Percentiles rank a stretch among this genome's conserved stretches.
These are phyloP conservation scores for Rhodophaea formosa DNA, from an alignment of 2,888 invertebrate species.

Conservation along the genomic window DNA sequence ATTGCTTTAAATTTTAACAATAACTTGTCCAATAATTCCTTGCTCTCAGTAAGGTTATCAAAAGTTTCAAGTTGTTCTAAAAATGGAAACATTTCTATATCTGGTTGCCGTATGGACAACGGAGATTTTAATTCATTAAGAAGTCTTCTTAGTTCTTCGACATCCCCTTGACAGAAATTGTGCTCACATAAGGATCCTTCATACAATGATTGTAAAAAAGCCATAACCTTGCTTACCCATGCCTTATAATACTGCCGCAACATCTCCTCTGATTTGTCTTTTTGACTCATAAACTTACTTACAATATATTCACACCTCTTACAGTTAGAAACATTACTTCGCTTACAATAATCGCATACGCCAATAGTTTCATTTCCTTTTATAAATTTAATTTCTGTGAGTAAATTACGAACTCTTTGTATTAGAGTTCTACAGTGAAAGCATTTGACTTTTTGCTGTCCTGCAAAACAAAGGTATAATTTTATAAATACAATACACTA, in stretches of 20 bases:
- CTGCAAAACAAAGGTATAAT: constrained; percentile 28
- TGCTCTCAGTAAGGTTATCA: background rate
- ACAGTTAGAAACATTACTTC: constrained; percentile 37
- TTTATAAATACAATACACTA: constrained; percentile 5
- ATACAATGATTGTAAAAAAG: constrained; percentile 35
- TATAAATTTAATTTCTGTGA: constrained; percentile 43
- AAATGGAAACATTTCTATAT: constrained; percentile 34
- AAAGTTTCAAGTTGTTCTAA: constrained; percentile 14
- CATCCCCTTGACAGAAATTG: constrained; percentile 27
- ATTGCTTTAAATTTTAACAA: background rate
- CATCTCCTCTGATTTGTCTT: background rate
- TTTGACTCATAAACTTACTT: constrained; percentile 33
- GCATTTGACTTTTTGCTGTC: constrained; percentile 42
- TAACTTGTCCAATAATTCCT: background rate
- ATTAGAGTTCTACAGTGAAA: constrained; percentile 40
- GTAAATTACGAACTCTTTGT: constrained; percentile 37
- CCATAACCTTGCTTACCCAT: constrained; percentile 41
- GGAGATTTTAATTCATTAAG: constrained; percentile 35
- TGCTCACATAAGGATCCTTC: constrained; percentile 35
- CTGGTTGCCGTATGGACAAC: constrained; percentile 26
- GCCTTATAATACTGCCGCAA: constrained; percentile 24
- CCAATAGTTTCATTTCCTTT: constrained; percentile 37
- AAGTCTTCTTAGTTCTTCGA: constrained; percentile 35
- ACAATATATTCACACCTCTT: constrained; percentile 44
- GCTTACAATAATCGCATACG: constrained; percentile 46